Evolutionary conservation across 2,888 invertebrate genomes (phyloP), one percentile per base, ranked within the genome.

Genomic region (Abscondita cerata): DNA sequence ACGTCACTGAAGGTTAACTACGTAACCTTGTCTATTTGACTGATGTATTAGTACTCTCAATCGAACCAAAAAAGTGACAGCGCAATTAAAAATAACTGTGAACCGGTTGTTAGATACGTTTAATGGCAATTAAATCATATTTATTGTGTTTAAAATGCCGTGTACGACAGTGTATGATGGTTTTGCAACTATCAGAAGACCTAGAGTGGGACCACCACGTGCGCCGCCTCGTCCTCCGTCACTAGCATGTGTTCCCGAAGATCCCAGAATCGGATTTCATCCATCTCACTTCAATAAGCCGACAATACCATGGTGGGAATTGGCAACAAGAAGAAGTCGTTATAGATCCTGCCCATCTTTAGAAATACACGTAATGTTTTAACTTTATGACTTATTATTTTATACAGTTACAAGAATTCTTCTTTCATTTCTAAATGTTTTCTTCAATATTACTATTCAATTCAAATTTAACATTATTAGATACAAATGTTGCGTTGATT

Each of bases 271-370:
- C 62, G 88, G 88, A 33, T 87, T 86, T 70, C 87, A 87, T 78
- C 87, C 88, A 1, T 87, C 87, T 36, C 78, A 88, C 50, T 81
- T 88, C 33, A 83, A 59, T 13, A 89, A 88, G 72, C 90, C 90
- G 25, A 85, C 87, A 59, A 86, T 93, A 65, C 94, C 94, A 0
- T 94, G 94, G 94, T 94, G 92, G 89, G 94, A 94, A 80, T 80
- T 93, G 71, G 94, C 94, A 38, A 87, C 89, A 71, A 88, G 90
- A 68, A 82, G 84, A 50, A 89, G 89, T 72, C 87, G 92, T 67
- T 90, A 93, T 69, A 87, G 91, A 73, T 93, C 92, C 73, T 94
- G 93, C 78, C 93, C 93, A 47, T 88, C 90, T 66, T 84, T 92
- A 68, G 89, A 91, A 84, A 87, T 87, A 82, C 84, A 78, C 78